Evolutionary conservation across 2,888 invertebrate species (phyloP).

Genomic region (Pristionchus maxplancki): DNA sequence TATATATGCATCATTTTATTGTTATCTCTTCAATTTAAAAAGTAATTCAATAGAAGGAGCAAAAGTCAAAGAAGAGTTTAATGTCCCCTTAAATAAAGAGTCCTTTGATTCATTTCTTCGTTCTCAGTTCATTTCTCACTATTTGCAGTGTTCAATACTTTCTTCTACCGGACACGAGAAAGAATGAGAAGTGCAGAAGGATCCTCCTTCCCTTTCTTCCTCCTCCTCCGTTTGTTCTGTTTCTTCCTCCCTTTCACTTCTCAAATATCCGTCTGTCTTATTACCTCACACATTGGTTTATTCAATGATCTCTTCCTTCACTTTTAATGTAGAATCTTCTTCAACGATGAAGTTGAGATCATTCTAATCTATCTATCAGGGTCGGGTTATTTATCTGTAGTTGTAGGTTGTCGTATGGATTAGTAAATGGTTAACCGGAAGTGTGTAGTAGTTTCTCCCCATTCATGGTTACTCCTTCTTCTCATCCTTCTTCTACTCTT

Average conservation of each 20-base stretch:
- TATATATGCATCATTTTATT: too few relatives aligned
- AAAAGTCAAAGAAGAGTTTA: too few relatives aligned
- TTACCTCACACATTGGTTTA: not conserved
- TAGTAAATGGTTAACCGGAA: not conserved
- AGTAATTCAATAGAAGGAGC: too few relatives aligned
- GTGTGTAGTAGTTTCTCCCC: not conserved
- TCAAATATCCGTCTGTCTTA: not conserved
- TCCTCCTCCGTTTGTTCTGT: not conserved
- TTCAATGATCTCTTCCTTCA: not conserved
- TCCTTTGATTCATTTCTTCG: not conserved
- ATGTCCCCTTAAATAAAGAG: too few relatives aligned
- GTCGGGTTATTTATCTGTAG: too few relatives aligned
- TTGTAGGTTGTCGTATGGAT: too few relatives aligned
- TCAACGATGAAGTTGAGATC: not conserved
- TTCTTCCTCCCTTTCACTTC: not conserved
- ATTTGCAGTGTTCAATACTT: conserved; percentile 21
- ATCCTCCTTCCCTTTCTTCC: not conserved
- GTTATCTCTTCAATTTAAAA: too few relatives aligned
- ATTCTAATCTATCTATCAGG: too few relatives aligned
- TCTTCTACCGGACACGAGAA: conserved; percentile 4
- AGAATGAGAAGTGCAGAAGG: not conserved
- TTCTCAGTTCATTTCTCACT: not conserved
- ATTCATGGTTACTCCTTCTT: not conserved
- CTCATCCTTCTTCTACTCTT: not conserved
- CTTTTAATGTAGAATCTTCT: too few relatives aligned